Percentiles rank a stretch among this genome's conserved stretches.
These are phyloP conservation scores for Eustalomyia histrio DNA, from an alignment of 2,888 invertebrate species.

Conservation along the genomic window DNA sequence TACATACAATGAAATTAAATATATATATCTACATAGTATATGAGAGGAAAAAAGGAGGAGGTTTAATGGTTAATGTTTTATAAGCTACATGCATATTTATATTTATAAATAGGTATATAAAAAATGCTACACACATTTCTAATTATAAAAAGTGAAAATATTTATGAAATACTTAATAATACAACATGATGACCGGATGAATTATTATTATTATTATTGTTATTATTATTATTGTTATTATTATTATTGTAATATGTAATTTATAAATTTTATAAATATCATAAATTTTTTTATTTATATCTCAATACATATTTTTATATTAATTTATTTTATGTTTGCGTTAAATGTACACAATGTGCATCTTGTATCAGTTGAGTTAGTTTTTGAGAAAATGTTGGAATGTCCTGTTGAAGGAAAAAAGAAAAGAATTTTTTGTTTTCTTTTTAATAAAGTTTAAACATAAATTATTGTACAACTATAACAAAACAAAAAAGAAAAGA, in stretches of 20 bases:
- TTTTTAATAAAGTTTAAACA: slow-evolving; percentile 29
- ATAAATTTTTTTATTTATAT: slow-evolving; percentile 25
- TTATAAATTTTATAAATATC: slow-evolving; percentile 4
- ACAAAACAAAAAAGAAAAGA: slow-evolving; percentile 43
- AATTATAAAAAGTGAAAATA: slow-evolving; percentile 16
- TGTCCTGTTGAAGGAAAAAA: slow-evolving; percentile 73
- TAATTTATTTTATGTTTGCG: slow-evolving; percentile 71
- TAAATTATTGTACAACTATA: slow-evolving; percentile 48
- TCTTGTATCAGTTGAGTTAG: slow-evolving; percentile 79
- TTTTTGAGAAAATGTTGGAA: slow-evolving; percentile 79
- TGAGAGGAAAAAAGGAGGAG: slow-evolving; percentile 35
- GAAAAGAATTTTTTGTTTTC: too few species aligned
- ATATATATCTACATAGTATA: not conserved
- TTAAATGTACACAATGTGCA: slow-evolving; percentile 77
- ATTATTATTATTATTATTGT: slow-evolving; percentile 6
- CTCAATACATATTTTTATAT: slow-evolving; percentile 17
- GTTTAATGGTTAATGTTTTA: slow-evolving; percentile 50
- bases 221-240: too few species aligned
- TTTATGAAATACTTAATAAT: slow-evolving; percentile 26
- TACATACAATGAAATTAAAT: slow-evolving; percentile 43
- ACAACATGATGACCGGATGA: not conserved
- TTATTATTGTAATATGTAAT: slow-evolving; percentile 1
- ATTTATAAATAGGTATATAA: slow-evolving; percentile 26
- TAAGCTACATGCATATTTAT: slow-evolving; percentile 45
- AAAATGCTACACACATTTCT: slow-evolving; percentile 34